Evolutionary conservation across 1,140 invertebrate genomes (phyloP).

Genomic region (Manduca sexta): DNA sequence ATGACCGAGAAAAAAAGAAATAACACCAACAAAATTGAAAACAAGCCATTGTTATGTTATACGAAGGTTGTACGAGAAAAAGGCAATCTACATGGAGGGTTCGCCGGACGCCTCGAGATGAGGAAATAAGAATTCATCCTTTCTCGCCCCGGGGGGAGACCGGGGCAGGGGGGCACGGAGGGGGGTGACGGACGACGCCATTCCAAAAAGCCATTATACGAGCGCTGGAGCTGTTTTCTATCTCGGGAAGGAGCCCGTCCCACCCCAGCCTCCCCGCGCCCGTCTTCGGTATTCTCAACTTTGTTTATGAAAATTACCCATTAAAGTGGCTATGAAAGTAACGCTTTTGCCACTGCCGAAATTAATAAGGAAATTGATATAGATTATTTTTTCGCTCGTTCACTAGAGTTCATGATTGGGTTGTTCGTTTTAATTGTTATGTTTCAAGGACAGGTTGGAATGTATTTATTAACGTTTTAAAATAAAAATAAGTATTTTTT

Average conservation of each 20-base stretch:
- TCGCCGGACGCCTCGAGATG: slow-evolving; percentile 65
- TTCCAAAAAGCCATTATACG: slow-evolving; percentile 74
- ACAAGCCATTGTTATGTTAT: slow-evolving; percentile 71
- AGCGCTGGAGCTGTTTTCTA: slow-evolving; percentile 73
- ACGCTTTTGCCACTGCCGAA: slow-evolving; percentile 65
- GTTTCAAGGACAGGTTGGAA: no score
- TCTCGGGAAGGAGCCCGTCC: slow-evolving; percentile 63
- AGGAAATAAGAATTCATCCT: slow-evolving; percentile 74
- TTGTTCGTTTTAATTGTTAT: no score
- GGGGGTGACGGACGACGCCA: slow-evolving; percentile 73
- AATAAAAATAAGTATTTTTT: no score
- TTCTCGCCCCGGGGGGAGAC: slow-evolving; percentile 44
- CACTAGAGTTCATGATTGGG: background rate
- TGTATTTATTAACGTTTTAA: no score
- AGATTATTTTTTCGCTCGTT: slow-evolving; percentile 38
- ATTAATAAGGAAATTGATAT: slow-evolving; percentile 72
- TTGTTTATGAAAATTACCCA: slow-evolving; percentile 73
- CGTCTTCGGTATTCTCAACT: slow-evolving; percentile 52
- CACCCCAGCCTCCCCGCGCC: slow-evolving; percentile 17
- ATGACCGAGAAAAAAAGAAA: slow-evolving; percentile 33
- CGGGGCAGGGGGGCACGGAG: slow-evolving; percentile 29
- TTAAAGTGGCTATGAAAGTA: slow-evolving; percentile 72
- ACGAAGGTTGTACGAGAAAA: slow-evolving; percentile 62
- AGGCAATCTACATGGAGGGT: slow-evolving; percentile 71
- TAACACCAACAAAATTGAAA: slow-evolving; percentile 65